Percentiles rank a stretch among this genome's conserved stretches.
These are phyloP conservation scores for Pocillopora verrucosa DNA, from an alignment of 64 coral and sea anemone species.

Conservation along the genomic window DNA sequence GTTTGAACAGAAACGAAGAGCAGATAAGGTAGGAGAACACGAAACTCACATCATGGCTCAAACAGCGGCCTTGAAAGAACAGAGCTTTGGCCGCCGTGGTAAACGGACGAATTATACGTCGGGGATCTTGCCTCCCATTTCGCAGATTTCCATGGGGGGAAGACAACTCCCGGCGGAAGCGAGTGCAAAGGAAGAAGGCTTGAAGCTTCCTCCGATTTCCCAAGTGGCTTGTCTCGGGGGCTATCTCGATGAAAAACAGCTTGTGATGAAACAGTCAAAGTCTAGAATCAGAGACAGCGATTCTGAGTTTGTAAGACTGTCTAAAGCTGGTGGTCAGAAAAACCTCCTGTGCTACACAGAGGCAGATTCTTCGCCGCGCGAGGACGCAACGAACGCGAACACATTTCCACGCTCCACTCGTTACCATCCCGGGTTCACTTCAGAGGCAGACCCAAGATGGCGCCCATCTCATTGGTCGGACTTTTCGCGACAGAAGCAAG, in stretches of 20 bases:
- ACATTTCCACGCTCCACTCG: conserved; percentile 8
- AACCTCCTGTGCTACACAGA: conserved; percentile 28
- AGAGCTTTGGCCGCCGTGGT: background rate
- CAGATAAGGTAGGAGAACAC: background rate
- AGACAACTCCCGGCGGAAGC: background rate
- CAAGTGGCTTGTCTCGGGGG: conserved; percentile 57
- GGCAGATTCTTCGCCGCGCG: background rate
- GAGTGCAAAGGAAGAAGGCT: background rate
- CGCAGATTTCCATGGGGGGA: conserved; percentile 54
- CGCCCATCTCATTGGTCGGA: conserved; percentile 31
- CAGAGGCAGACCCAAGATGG: conserved; percentile 35
- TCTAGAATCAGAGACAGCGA: conserved; percentile 33
- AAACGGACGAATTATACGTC: background rate
- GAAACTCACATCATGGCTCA: conserved; percentile 31
- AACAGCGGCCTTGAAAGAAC: background rate
- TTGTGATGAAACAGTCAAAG: background rate
- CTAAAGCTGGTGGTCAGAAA: conserved; percentile 53
- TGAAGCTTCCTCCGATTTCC: conserved; percentile 45
- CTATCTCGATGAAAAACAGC: background rate
- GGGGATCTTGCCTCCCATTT: conserved; percentile 45
- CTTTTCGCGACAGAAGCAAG: conserved; percentile 5
- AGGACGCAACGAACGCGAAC: background rate
- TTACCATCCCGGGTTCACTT: background rate
- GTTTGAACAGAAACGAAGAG: conserved; percentile 16
- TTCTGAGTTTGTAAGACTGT: conserved; percentile 51